Evolutionary conservation across 2,113 vertebrate species (phyloP).

Genomic region (Phaethon lepturus): DNA sequence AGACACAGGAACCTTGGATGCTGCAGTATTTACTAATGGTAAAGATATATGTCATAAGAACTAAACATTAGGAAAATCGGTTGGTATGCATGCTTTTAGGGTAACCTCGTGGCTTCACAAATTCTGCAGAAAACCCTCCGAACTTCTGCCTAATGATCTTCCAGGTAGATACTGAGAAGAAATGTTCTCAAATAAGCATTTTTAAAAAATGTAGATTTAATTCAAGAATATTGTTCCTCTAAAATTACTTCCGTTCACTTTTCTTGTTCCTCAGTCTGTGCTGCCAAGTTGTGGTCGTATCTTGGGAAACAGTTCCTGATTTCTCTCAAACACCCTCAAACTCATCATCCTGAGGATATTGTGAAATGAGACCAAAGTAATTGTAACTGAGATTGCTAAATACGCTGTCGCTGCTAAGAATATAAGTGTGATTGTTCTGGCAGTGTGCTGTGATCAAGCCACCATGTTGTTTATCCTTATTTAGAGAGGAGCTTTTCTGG

Average conservation of each 20-base stretch:
- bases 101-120: not conserved
- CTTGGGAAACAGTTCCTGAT: not conserved
- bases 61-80: not conserved
- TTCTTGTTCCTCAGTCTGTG: not conserved
- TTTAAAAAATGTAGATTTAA: accelerated
- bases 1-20: accelerated
- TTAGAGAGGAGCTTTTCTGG: slow-evolving; percentile 35
- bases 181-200: not conserved
- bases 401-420: slow-evolving; percentile 28
- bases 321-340: not conserved
- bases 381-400: slow-evolving; percentile 52
- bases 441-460: slow-evolving; percentile 45
- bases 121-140: not conserved
- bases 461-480: slow-evolving; percentile 40
- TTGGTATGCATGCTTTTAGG: not conserved
- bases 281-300: not conserved
- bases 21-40: not conserved
- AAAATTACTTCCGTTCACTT: not conserved
- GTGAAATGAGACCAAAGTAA: slow-evolving; percentile 55
- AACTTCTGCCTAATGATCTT: not conserved
- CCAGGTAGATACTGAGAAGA: not conserved
- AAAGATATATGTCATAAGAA: not conserved
- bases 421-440: slow-evolving; percentile 28
- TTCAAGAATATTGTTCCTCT: not conserved
- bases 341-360: slow-evolving; percentile 28